phyloP scores from a whole-genome alignment of 2,888 invertebrate genomes.

The Meteorus colon region DNA sequence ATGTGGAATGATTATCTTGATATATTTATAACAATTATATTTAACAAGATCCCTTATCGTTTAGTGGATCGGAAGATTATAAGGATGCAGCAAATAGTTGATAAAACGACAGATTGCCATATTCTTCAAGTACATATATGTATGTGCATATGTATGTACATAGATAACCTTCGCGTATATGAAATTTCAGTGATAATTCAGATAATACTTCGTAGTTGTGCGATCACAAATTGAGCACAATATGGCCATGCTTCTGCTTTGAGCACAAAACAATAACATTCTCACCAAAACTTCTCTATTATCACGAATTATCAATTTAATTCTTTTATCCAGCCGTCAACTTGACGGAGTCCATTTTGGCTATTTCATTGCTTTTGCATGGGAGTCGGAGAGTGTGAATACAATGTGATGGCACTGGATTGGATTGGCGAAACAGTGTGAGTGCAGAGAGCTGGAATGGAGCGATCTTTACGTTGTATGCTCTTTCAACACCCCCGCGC shows the following conservation, averaged over 20 bases:
- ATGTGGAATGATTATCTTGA: neutral
- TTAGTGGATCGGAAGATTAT: neutral
- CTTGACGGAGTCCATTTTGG: slow-evolving; percentile 29
- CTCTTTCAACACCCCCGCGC: neutral
- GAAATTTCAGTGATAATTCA: neutral
- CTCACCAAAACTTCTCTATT: neutral
- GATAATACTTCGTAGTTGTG: neutral
- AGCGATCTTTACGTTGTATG: neutral
- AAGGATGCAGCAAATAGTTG: neutral
- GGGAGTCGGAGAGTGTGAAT: neutral
- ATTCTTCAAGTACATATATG: neutral
- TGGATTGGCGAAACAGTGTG: neutral
- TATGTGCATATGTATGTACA: neutral
- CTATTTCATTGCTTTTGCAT: slow-evolving; percentile 11
- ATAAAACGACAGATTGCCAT: slow-evolving; percentile 12
- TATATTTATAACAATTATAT: neutral
- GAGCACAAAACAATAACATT: neutral
- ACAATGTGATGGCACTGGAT: slow-evolving; percentile 1
- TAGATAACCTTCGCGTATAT: neutral
- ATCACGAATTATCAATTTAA: neutral
- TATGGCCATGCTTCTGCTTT: neutral
- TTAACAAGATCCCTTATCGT: neutral
- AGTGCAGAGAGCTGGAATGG: neutral
- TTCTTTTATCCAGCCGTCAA: slow-evolving; percentile 23
- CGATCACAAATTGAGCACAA: neutral